Evolutionary conservation across 2,888 invertebrate species (phyloP).

Genomic region (Ypsolopha sequella): DNA sequence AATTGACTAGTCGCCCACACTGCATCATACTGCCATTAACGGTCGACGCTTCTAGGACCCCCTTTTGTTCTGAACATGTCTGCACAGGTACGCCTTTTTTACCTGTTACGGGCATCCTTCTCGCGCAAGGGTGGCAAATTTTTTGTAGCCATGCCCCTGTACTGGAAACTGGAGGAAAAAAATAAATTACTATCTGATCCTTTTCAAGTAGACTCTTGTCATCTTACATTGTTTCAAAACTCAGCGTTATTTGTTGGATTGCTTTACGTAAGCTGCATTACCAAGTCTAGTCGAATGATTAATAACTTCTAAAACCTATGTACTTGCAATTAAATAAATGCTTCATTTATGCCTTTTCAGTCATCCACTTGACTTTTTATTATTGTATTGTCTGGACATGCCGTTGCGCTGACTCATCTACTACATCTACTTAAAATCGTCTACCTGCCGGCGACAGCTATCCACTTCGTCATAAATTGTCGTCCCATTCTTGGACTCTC

Average conservation of each 20-base stretch:
- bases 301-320: slow-evolving; percentile 26
- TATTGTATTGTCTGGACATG: slow-evolving; percentile 11
- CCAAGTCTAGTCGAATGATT: slow-evolving; percentile 25
- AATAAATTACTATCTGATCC: background rate
- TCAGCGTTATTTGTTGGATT: background rate
- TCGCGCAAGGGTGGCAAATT: slow-evolving; percentile 23
- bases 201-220: background rate
- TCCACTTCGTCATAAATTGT: slow-evolving; percentile 49
- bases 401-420: slow-evolving; percentile 17
- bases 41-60: slow-evolving; percentile 51
- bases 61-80: slow-evolving; percentile 56
- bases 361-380: slow-evolving; percentile 15
- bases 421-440: no score
- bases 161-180: slow-evolving; percentile 9
- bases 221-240: background rate
- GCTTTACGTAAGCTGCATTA: background rate
- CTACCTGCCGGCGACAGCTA: slow-evolving; percentile 55
- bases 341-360: slow-evolving; percentile 6
- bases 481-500: slow-evolving; percentile 45
- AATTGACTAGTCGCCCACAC: slow-evolving; percentile 69
- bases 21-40: slow-evolving; percentile 58
- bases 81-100: slow-evolving; percentile 43
- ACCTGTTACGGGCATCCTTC: slow-evolving; percentile 27
- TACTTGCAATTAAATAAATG: slow-evolving; percentile 9
- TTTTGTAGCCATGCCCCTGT: slow-evolving; percentile 13